Percentiles rank a stretch among this genome's conserved stretches.
Evolutionary conservation across 2,797 vertebrate genomes (phyloP).

Genomic region (Furcifer pardalis): DNA sequence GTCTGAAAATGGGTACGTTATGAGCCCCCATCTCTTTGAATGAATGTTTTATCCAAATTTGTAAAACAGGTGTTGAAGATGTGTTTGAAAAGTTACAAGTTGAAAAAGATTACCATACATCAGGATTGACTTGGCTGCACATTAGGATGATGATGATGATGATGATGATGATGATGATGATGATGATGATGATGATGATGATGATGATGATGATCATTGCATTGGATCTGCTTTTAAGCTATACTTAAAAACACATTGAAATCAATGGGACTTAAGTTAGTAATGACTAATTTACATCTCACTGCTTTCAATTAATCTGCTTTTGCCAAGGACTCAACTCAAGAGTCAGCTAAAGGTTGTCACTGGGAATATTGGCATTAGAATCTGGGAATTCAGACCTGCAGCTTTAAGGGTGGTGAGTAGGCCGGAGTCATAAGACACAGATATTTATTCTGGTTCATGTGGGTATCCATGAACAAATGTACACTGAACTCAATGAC

Average conservation of each 20-base stretch:
- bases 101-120: no score
- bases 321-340: background rate
- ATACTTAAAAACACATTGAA: background rate
- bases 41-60: background rate
- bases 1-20: background rate
- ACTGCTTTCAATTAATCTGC: no score
- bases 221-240: background rate
- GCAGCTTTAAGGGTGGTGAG: no score
- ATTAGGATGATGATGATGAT: no score
- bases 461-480: background rate
- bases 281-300: background rate
- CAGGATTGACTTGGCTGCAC: no score
- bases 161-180: no score
- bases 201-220: background rate
- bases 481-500: no score
- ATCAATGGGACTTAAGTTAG: background rate
- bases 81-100: background rate
- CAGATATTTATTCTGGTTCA: background rate
- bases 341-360: background rate
- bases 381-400: background rate
- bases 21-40: background rate
- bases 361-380: background rate
- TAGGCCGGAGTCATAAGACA: background rate
- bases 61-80: constrained; percentile 31
- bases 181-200: no score